These are phyloP conservation scores for Sinotaia quadrata DNA, from an alignment of 2,888 invertebrate genomes.

Conservation along the genomic window DNA sequence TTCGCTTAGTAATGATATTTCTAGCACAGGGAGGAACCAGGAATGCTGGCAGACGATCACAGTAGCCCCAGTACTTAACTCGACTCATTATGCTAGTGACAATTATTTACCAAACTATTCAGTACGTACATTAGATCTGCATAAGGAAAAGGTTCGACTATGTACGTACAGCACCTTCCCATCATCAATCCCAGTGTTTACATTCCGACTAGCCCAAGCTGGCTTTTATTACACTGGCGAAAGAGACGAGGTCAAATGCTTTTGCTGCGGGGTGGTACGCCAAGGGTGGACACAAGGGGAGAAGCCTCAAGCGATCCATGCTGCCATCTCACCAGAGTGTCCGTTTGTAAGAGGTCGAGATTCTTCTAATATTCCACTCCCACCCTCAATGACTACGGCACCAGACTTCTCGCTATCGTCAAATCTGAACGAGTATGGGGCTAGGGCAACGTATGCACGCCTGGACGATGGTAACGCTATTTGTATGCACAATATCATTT, in stretches of 20 bases:
- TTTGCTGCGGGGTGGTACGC: constrained; percentile 38
- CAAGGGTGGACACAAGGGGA: constrained; percentile 39
- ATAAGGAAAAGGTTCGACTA: constrained; percentile 18
- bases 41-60: no score
- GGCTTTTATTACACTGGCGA: constrained; percentile 47
- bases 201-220: constrained; percentile 41
- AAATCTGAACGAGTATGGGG: no score
- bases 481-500: no score
- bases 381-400: constrained; percentile 5
- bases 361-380: constrained; percentile 27
- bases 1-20: no score
- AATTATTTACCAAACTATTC: no score
- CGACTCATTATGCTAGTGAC: no score
- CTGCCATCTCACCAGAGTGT: constrained; percentile 39
- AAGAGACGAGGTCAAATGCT: constrained; percentile 42
- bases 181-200: constrained; percentile 10
- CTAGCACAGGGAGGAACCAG: no score
- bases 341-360: constrained; percentile 27
- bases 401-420: neutral
- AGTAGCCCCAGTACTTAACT: no score
- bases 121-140: no score
- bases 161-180: constrained; percentile 15
- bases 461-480: no score
- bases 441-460: no score
- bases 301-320: constrained; percentile 37